Evolutionary conservation across 2,888 invertebrate genomes (phyloP).

Genomic region (Salpingus planirostris): DNA sequence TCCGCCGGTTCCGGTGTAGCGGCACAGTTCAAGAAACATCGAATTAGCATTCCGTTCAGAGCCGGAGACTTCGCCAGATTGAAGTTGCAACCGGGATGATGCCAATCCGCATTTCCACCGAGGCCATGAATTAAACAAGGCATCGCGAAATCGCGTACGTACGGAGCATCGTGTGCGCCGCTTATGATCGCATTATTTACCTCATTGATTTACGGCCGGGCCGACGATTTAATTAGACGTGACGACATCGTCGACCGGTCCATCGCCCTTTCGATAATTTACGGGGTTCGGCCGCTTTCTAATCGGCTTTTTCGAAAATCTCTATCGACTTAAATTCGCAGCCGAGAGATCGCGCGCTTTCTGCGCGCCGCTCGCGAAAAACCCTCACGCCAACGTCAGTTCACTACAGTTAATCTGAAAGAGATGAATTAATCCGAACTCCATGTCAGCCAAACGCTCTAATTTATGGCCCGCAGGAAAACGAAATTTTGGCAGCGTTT

Average conservation of each 20-base stretch:
- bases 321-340: not conserved
- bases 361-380: slow-evolving; percentile 18
- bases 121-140: slow-evolving; percentile 20
- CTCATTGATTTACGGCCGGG: slow-evolving; percentile 18
- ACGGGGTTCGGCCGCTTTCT: no score
- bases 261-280: not conserved
- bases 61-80: slow-evolving; percentile 34
- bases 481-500: slow-evolving; percentile 44
- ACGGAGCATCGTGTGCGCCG: slow-evolving; percentile 9
- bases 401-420: slow-evolving; percentile 42
- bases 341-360: slow-evolving; percentile 1
- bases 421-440: slow-evolving; percentile 44
- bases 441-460: slow-evolving; percentile 39
- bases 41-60: slow-evolving; percentile 37
- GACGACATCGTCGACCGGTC: slow-evolving; percentile 10
- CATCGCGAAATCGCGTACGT: slow-evolving; percentile 8
- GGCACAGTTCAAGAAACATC: slow-evolving; percentile 31
- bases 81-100: slow-evolving; percentile 28
- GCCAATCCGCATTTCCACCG: slow-evolving; percentile 23
- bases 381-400: slow-evolving; percentile 37
- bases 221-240: slow-evolving; percentile 18
- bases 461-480: slow-evolving; percentile 40
- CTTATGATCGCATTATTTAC: slow-evolving; percentile 18
- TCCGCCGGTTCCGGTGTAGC: slow-evolving; percentile 31
- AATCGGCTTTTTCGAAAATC: no score